Base-by-base conservation (phyloP, 2,797 vertebrate species). In the Enteromius paludinosus region DNA sequence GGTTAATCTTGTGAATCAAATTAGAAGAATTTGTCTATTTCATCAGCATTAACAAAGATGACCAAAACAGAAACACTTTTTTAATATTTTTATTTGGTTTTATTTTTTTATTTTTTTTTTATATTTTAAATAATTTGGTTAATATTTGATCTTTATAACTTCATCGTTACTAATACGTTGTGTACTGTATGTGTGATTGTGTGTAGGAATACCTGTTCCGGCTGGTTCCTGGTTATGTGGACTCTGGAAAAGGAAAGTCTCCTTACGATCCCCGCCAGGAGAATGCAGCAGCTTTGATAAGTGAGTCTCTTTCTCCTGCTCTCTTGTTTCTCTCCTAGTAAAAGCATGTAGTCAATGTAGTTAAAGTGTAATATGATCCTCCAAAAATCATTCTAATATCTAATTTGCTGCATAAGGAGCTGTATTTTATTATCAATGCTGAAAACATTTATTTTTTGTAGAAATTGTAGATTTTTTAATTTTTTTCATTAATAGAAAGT, bases 191-290 rank as follows among this genome's bases (percentile, higher is more conserved):
- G 7, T 41, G 52, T 78, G 20, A 54, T 62, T 47, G 20, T 86
- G 47, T 79, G 20, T 68, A 94, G 93, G 93, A 94, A 72, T 94
- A 94, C 10, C 86, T 94, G 23, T 94, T 94, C 86, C 90, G 91
- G 17, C 88, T 93, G 79, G 92, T 92, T 20, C 90, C 93, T 6
- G 91, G 87, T 17, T 90, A 92, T 2, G 64, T 91, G 84, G 92
- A 93, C 78, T 92, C 92, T 0, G 93, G 93, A 76, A 93, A 94
- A 78, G 93, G 93, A 35, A 94, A 91, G 47, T 93, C 92, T 66
- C 91, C 93, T 0, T 94, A 94, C 23, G 92, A 94, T 83, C 93
- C 93, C n/a, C 89, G 86, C n/a, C 92, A 93, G 79, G 90, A 91
- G 70, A 94, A 91, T 2, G 91, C 92, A 78, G 93, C 92, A 0